Evolutionary conservation across 2,113 vertebrate species (phyloP).

Genomic region (Piaya cayana): DNA sequence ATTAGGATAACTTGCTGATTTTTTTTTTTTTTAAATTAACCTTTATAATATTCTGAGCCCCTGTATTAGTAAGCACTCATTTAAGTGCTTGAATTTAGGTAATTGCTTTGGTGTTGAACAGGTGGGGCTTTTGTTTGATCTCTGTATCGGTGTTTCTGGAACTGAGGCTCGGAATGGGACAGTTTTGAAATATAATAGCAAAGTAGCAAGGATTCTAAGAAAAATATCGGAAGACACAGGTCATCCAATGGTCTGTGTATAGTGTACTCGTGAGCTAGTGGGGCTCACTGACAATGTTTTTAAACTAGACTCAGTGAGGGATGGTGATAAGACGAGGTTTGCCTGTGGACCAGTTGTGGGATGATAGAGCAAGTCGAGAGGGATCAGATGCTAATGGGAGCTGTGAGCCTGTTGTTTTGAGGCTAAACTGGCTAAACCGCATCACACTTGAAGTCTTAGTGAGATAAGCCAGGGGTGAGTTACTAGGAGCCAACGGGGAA

Average conservation of each 20-base stretch:
- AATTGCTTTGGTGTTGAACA: not conserved
- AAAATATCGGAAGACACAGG: not conserved
- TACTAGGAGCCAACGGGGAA: too few species aligned
- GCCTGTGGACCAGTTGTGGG: too few species aligned
- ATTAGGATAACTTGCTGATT: not conserved
- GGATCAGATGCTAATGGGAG: too few species aligned
- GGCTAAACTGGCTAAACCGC: too few species aligned
- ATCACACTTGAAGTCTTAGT: too few species aligned
- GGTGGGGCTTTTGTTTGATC: not conserved
- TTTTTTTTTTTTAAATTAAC: not conserved
- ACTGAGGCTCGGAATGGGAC: not conserved
- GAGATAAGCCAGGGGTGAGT: too few species aligned
- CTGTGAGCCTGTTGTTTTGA: too few species aligned
- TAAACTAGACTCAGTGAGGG: too few species aligned
- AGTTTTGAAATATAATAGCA: not conserved
- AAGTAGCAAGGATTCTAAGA: not conserved
- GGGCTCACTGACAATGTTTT: too few species aligned
- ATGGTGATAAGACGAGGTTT: too few species aligned
- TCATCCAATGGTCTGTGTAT: not conserved
- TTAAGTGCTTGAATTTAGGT: not conserved
- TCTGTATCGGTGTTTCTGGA: not conserved
- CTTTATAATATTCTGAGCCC: rapidly evolving
- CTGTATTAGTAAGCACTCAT: not conserved
- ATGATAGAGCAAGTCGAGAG: too few species aligned
- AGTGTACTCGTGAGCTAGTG: too few species aligned